A percentile compares a stretch with the other conserved stretches of the same genome.
Conservation (phyloP, 2,113 vertebrate genomes). For the Pelecanus crispus region DNA sequence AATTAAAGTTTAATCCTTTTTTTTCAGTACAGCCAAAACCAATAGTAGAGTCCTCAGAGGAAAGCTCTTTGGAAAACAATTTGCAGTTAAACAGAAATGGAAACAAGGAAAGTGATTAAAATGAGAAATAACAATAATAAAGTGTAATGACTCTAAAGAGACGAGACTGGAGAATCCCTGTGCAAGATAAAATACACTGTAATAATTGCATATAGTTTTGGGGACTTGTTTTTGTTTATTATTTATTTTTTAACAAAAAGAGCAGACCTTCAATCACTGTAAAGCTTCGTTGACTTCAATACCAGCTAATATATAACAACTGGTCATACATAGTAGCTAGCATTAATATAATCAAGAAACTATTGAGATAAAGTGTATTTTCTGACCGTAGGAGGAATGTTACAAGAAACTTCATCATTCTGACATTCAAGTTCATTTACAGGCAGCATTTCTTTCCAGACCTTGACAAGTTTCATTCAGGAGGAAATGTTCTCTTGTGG, state of each 20-base stretch:
- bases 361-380: not conserved
- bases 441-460: not conserved
- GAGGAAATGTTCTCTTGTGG: not conserved
- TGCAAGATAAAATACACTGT: not conserved
- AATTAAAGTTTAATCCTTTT: slow-evolving; percentile 34
- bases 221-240: not conserved
- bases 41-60: not conserved
- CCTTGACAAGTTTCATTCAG: not conserved
- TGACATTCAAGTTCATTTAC: not conserved
- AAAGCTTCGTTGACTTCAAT: not conserved
- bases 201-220: not conserved
- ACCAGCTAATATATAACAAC: not conserved
- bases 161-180: not conserved
- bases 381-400: not conserved
- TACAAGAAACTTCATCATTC: not conserved
- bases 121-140: not conserved
- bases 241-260: not conserved
- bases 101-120: not conserved
- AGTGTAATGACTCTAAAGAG: not conserved
- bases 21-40: not conserved
- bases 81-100: slow-evolving; percentile 12
- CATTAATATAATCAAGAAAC: not conserved
- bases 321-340: not conserved
- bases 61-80: slow-evolving; percentile 10
- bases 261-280: not conserved